These are phyloP conservation scores for Nematopogon swammerdamellus DNA, from an alignment of 2,888 invertebrate genomes.

Conservation along the genomic window DNA sequence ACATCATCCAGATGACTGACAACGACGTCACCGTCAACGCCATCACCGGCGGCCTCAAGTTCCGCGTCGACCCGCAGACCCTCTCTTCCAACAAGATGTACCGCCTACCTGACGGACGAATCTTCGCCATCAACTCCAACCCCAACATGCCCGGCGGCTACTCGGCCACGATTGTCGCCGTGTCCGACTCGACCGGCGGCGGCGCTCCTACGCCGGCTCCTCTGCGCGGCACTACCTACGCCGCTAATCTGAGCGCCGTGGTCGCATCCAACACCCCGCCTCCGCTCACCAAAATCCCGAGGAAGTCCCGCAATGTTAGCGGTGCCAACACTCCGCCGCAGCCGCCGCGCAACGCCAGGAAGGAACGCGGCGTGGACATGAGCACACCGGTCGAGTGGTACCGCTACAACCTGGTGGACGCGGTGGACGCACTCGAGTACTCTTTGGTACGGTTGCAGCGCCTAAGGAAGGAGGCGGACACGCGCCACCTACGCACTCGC, in stretches of 20 bases:
- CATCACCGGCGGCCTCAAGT: conserved; percentile 45
- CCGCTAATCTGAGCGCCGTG: conserved; percentile 37
- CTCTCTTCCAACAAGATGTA: conserved; percentile 52
- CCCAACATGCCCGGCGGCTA: conserved; percentile 50
- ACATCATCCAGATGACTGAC: conserved; percentile 50
- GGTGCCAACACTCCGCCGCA: conserved; percentile 9
- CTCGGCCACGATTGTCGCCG: conserved; percentile 49
- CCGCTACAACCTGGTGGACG: conserved; percentile 54
- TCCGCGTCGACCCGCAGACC: conserved; percentile 49
- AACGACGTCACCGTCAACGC: conserved; percentile 50
- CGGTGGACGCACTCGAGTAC: conserved; percentile 55
- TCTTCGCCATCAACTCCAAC: conserved; percentile 48
- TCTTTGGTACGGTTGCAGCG: conserved; percentile 47
- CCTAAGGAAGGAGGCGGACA: conserved; percentile 44
- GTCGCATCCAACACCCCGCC: conserved; percentile 6
- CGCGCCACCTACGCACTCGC: conserved; percentile 40
- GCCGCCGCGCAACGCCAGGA: conserved; percentile 9
- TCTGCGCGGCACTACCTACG: conserved; percentile 31
- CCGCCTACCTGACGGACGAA: conserved; percentile 45
- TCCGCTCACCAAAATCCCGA: background rate
- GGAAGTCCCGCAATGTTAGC: background rate
- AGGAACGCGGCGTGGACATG: conserved; percentile 31
- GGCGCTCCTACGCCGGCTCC: conserved; percentile 18
- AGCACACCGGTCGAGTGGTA: conserved; percentile 51
- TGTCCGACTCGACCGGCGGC: conserved; percentile 27